These are phyloP conservation scores for Tanytarsus gracilentus DNA, from an alignment of 2,888 invertebrate genomes.

Conservation along the genomic window DNA sequence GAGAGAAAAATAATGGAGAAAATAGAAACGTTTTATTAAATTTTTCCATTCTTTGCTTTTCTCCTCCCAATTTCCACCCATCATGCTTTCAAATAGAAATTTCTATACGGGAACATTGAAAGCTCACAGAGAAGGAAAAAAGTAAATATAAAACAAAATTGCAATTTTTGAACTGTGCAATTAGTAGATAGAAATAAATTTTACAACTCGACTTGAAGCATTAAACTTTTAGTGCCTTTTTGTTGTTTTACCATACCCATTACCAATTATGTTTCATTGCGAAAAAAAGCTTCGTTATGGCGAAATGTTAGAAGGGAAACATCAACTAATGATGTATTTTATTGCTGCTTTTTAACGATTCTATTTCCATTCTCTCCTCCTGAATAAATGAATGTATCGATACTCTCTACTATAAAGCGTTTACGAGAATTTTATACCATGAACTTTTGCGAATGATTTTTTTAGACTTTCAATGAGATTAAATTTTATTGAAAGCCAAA, in stretches of 20 bases:
- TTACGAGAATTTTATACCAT: no score
- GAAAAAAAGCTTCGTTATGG: not conserved
- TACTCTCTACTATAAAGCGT: not conserved
- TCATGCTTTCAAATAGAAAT: not conserved
- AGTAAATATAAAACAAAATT: constrained; percentile 15
- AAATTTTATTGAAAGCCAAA: no score
- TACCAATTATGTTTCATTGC: not conserved
- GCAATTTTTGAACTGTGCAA: constrained; percentile 20
- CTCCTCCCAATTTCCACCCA: no score
- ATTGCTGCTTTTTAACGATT: not conserved
- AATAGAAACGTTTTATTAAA: no score
- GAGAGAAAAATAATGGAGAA: no score
- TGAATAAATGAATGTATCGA: not conserved
- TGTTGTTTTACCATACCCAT: not conserved
- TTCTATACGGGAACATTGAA: no score
- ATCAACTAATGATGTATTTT: not conserved
- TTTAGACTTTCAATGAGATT: no score
- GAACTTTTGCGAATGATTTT: no score
- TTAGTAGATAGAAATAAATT: constrained; percentile 20
- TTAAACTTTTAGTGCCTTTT: constrained; percentile 16
- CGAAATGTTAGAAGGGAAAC: not conserved
- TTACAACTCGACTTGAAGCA: constrained; percentile 19
- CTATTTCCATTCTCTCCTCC: no score
- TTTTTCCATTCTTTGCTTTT: no score
- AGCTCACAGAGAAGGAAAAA: not conserved